Evolutionary conservation across 2,113 vertebrate species (phyloP).

Genomic region (Gnathonemus echidnorhynchus): DNA sequence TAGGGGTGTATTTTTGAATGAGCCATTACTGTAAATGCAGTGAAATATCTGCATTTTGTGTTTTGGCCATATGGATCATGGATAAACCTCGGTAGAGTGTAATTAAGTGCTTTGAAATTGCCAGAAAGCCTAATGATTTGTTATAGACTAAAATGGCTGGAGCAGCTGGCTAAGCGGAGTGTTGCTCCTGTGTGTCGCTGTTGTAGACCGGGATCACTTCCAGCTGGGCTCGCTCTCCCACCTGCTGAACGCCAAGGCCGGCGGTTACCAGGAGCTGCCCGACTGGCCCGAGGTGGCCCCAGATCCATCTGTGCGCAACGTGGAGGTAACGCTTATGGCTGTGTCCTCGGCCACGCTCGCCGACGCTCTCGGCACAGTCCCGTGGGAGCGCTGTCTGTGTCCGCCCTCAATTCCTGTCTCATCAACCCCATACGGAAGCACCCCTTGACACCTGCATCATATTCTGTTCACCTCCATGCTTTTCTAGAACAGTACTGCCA

Average conservation of each 20-base stretch:
- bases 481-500: slow-evolving; percentile 33
- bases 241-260: slow-evolving; percentile 88
- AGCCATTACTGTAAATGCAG: not conserved
- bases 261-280: slow-evolving; percentile 93
- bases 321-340: slow-evolving; percentile 88
- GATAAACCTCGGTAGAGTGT: not conserved
- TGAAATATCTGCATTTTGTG: not conserved
- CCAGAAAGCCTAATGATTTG: not conserved
- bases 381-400: slow-evolving; percentile 34
- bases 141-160: not conserved
- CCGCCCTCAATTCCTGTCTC: slow-evolving; percentile 32
- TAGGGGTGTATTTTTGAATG: not conserved
- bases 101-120: not conserved
- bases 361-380: slow-evolving; percentile 47
- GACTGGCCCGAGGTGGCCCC: slow-evolving; percentile 92
- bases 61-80: not conserved
- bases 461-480: slow-evolving; percentile 27
- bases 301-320: slow-evolving; percentile 94
- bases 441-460: slow-evolving; percentile 3
- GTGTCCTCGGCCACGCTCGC: slow-evolving; percentile 65
- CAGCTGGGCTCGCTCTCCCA: slow-evolving; percentile 94
- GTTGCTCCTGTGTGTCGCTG: not conserved
- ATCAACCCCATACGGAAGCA: slow-evolving; percentile 24
- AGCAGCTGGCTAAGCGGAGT: not conserved
- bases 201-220: slow-evolving; percentile 91